Evolutionary conservation across 2,797 vertebrate genomes (phyloP), one percentile per base, ranked within the genome.

Genomic region (Echeneis naucrates): DNA sequence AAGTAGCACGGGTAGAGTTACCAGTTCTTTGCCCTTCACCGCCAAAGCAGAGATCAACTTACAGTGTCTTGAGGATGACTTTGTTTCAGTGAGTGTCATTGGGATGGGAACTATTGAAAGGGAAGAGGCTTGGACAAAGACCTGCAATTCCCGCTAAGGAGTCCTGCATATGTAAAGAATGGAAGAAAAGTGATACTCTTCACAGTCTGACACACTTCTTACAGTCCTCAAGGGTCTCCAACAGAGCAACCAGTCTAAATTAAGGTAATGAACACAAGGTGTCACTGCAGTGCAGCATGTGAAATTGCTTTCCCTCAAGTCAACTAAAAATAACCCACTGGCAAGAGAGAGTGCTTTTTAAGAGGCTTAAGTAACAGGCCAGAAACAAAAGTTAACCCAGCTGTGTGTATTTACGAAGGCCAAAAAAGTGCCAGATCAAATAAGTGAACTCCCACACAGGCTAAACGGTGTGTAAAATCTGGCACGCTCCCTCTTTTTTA

Each of bases 381-480:
- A 82, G 65, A 48, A 59, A 72, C 56, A 77, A 61, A 75, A 74
- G 69, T 72, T 53, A 35, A 17, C 26, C 57, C 85, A 81, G 87
- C 85, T 86, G 81, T 75, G 87, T 84, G 68, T 87, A 81, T 83
- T 78, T 83, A 44, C 67, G 30, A 47, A 72, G 57, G 71, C 78
- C 67, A 68, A 68, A 65, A 56, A 55, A 21, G 52, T 78, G 78
- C 78, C 78, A 87, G 72, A 81, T 72, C 27, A 83, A 78, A 81
- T 58, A 78, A 61, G 56, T 52, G n/a, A 21, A 47, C 33, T 84
- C 21, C 35, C 48, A 62, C 30, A 14, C 27, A 65, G 53, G n/a
- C 47, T 17, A 14, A 76, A 65, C 21, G 42, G 38, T 68, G 70
- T 48, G 40, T 48, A 57, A 61, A 68, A 77, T 30, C 24, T 24